phyloP scores from a whole-genome alignment of 1,140 invertebrate genomes.

The Chelonus insularis region DNA sequence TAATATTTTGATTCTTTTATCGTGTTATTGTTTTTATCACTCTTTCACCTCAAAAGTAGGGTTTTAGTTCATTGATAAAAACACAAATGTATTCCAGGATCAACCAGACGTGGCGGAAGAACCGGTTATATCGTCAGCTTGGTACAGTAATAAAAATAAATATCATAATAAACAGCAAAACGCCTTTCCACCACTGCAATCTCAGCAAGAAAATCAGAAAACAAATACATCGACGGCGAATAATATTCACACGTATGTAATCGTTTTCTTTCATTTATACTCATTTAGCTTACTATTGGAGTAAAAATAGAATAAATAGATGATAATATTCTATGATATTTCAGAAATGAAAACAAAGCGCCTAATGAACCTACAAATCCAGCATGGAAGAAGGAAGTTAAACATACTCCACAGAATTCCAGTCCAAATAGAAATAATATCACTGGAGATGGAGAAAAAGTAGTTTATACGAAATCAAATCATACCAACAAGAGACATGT shows the following conservation, averaged over 20 bases:
- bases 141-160: conserved; percentile 59
- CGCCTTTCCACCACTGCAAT: conserved; percentile 47
- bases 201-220: conserved; percentile 46
- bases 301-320: conserved; percentile 5
- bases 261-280: conserved; percentile 14
- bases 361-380: conserved; percentile 49
- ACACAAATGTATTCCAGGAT: conserved; percentile 28
- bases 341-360: conserved; percentile 51
- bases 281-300: conserved; percentile 1
- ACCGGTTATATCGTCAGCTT: conserved; percentile 57
- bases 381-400: conserved; percentile 50
- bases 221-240: conserved; percentile 36
- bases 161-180: conserved; percentile 46
- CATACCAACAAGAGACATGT: conserved; percentile 47
- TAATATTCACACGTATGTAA: conserved; percentile 44
- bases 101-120: conserved; percentile 41
- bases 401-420: conserved; percentile 37
- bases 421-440: conserved; percentile 44
- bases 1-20: conserved; percentile 27
- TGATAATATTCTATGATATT: too few species aligned
- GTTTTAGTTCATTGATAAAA: too few species aligned
- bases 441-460: conserved; percentile 40
- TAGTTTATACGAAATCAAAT: conserved; percentile 38
- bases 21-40: too few species aligned
- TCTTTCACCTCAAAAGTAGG: too few species aligned